Base-by-base conservation (phyloP, 2,888 invertebrate species). In the Prionchulus punctatus region DNA sequence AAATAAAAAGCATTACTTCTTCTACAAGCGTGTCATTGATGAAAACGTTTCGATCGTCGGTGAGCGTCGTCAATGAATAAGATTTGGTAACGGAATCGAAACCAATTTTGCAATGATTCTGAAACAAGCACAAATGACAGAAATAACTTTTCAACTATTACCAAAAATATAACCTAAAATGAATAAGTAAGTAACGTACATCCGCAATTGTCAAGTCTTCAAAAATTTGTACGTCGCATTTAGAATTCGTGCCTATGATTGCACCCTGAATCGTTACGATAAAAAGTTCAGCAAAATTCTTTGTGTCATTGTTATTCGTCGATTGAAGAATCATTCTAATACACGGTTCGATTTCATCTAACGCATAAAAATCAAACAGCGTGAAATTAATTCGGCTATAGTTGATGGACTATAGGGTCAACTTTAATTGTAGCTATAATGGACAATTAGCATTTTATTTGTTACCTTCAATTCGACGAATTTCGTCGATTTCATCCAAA, bases 181-280 rank as follows among this genome's bases (percentile, higher is more conserved):
- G 7, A 12, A 23, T 12, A 23, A 12, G 7, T n/a, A 12, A 45
- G 7, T 45, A 45, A 23, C 45, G 12, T n/a, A 45, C 45, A 36
- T 36, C 36, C 18, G 7, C 12, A 18, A 18, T 12, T 36, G 7
- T 36, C 18, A 18, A 12, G 1, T 80, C 79, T 69, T 92, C 92
- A 59, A 92, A 18, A 36, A 36, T 7, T 36, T 36, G 36, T 12
- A 36, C 36, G 18, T 36, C 36, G 36, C 36, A 36, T 12, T 12
- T 36, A 36, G 7, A 12, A 36, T 18, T 36, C 7, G 18, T 12
- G 18, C 36, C 36, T 12, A 36, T 45, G 18, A 23, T 45, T n/a
- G 45, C 45, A 45, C 45, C 45, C 23, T 45, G 45, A 45, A 45
- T 45, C 12, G 45, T 45, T 7, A 45, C 23, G 4, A 45, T 23